A percentile compares a stretch with the other conserved stretches of the same genome.
phyloP scores from a whole-genome alignment of 2,113 vertebrate species.

The Rhabdornis inornatus region DNA sequence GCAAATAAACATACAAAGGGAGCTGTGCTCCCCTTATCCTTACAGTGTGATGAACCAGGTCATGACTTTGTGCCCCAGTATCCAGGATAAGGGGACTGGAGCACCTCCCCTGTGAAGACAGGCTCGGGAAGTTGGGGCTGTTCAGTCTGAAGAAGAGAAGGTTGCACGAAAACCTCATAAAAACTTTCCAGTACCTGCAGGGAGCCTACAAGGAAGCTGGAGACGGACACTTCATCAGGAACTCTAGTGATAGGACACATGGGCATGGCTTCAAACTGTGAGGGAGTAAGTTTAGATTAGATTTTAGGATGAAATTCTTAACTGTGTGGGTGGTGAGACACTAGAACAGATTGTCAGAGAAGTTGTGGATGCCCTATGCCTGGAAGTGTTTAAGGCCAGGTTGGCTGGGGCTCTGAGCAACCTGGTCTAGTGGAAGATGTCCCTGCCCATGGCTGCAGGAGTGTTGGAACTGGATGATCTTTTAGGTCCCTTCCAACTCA shows the following conservation, averaged over 20 bases:
- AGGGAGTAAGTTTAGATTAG: neutral
- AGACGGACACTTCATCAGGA: neutral
- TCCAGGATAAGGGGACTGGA: conserved; percentile 28
- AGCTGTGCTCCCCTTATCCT: conserved; percentile 72
- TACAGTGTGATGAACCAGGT: conserved; percentile 47
- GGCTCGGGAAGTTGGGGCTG: neutral
- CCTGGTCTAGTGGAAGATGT: neutral
- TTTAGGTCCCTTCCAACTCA: neutral
- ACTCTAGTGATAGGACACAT: neutral
- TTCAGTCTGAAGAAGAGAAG: neutral
- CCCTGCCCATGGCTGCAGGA: neutral
- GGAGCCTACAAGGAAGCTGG: neutral
- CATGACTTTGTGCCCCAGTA: conserved; percentile 53
- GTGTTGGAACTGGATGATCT: neutral
- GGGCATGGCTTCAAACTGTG: neutral
- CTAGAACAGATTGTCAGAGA: neutral
- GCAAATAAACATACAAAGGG: neutral
- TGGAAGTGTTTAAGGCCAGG: neutral
- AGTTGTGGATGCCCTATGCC: neutral
- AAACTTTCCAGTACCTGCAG: neutral
- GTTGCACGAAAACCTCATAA: neutral
- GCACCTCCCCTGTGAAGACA: neutral
- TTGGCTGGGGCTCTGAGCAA: neutral
- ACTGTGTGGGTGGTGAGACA: neutral
- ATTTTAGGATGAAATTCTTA: neutral